phyloP scores from a whole-genome alignment of 2,888 invertebrate genomes.

The Pecten maximus region DNA sequence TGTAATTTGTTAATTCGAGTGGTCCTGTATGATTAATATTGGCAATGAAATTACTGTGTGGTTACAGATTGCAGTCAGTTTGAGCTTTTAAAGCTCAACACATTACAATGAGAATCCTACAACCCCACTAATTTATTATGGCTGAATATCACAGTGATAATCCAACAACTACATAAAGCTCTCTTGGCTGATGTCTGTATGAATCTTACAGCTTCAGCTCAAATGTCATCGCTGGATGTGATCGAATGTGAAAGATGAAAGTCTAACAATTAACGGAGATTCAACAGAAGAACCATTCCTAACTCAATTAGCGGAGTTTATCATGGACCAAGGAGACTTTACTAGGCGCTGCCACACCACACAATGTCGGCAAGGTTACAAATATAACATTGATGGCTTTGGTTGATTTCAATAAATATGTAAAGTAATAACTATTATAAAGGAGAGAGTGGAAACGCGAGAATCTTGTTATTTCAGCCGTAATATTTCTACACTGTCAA shows the following conservation, averaged over 20 bases:
- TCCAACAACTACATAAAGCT: background rate
- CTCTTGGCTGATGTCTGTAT: background rate
- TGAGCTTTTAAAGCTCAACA: background rate
- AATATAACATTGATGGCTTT: background rate
- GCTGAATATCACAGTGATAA: background rate
- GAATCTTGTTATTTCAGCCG: background rate
- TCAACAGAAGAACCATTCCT: background rate
- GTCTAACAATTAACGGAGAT: background rate
- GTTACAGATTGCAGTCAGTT: background rate
- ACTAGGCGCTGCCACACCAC: background rate
- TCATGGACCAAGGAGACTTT: background rate
- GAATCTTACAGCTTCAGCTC: background rate
- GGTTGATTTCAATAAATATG: conserved; percentile 17
- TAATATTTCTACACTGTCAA: background rate
- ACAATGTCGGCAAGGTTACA: background rate
- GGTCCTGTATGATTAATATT: background rate
- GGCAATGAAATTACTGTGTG: background rate
- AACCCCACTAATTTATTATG: background rate
- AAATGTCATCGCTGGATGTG: background rate
- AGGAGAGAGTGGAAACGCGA: background rate
- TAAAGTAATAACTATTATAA: background rate
- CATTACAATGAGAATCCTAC: background rate
- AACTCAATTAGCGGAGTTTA: background rate
- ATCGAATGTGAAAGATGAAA: conserved; percentile 13
- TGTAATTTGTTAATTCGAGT: background rate